Conservation (phyloP, 1,140 invertebrate species). For the Neodiprion pinetum region DNA sequence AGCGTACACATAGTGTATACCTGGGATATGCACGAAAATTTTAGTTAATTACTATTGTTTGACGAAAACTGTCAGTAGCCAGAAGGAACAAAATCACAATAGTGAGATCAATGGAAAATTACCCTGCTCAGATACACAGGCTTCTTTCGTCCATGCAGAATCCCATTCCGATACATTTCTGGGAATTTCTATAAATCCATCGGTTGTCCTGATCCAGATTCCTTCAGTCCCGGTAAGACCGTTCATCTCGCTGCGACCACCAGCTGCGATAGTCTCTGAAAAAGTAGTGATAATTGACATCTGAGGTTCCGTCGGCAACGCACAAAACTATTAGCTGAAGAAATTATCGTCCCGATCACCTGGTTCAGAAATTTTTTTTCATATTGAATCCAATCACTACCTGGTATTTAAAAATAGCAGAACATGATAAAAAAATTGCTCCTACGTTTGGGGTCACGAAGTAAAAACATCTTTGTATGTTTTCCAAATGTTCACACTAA, state of each 20-base stretch:
- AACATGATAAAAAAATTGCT: too few species aligned
- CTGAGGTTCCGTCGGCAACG: not conserved
- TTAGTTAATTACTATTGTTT: not conserved
- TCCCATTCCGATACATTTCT: conserved; percentile 35
- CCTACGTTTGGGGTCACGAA: too few species aligned
- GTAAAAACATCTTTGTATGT: too few species aligned
- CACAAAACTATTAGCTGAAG: conserved; percentile 3
- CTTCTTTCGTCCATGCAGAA: conserved; percentile 56
- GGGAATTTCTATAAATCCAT: conserved; percentile 50
- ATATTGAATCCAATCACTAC: too few species aligned
- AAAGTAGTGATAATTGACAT: conserved; percentile 4
- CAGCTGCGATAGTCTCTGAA: conserved; percentile 52
- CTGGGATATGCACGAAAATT: conserved; percentile 33
- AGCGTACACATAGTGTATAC: conserved; percentile 59
- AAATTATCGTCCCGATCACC: not conserved
- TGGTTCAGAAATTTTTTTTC: too few species aligned
- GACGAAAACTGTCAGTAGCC: not conserved
- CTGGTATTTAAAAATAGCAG: too few species aligned
- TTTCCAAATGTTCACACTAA: too few species aligned
- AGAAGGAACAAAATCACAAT: not conserved
- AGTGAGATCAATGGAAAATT: conserved; percentile 12
- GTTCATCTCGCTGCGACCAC: conserved; percentile 51
- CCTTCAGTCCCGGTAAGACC: conserved; percentile 52
- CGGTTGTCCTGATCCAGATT: conserved; percentile 52
- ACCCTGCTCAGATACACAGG: conserved; percentile 60